Percentiles rank a stretch among this genome's conserved stretches.
Evolutionary conservation across 2,797 vertebrate genomes (phyloP).

Genomic region (Phoxinus dragarum): DNA sequence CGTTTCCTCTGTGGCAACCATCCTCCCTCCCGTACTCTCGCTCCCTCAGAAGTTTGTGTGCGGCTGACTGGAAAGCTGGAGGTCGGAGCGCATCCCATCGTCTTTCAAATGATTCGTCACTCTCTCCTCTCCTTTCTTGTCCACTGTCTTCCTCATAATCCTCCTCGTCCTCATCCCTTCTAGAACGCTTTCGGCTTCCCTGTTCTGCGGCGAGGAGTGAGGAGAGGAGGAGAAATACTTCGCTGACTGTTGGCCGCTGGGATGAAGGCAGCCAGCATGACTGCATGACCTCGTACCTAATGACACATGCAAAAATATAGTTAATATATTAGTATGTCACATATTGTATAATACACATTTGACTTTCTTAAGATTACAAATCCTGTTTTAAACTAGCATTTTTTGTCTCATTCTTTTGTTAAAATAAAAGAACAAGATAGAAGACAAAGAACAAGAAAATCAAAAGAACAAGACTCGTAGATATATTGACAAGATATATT

Average conservation of each 20-base stretch:
- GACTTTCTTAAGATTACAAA: neutral
- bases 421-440: neutral
- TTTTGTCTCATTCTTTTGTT: neutral
- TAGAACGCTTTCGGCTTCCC: conserved; percentile 74
- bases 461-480: neutral
- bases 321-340: neutral
- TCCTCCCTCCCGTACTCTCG: conserved; percentile 75
- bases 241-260: conserved; percentile 87
- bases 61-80: conserved; percentile 74
- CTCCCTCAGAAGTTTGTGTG: conserved; percentile 79
- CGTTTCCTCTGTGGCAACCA: conserved; percentile 66
- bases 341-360: neutral
- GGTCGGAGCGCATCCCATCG: conserved; percentile 88
- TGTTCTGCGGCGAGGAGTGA: conserved; percentile 85
- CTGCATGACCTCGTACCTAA: conserved; percentile 95
- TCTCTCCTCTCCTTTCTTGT: conserved; percentile 79
- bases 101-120: conserved; percentile 86
- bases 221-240: conserved; percentile 91
- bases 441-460: too few species aligned
- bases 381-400: neutral
- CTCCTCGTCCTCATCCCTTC: conserved; percentile 81
- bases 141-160: conserved; percentile 80
- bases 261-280: conserved; percentile 90
- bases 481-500: neutral
- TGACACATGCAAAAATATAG: conserved; percentile 25